Evolutionary conservation across 2,113 vertebrate species (phyloP), one percentile per base, ranked within the genome.

Genomic region (Prionailurus bengalensis): DNA sequence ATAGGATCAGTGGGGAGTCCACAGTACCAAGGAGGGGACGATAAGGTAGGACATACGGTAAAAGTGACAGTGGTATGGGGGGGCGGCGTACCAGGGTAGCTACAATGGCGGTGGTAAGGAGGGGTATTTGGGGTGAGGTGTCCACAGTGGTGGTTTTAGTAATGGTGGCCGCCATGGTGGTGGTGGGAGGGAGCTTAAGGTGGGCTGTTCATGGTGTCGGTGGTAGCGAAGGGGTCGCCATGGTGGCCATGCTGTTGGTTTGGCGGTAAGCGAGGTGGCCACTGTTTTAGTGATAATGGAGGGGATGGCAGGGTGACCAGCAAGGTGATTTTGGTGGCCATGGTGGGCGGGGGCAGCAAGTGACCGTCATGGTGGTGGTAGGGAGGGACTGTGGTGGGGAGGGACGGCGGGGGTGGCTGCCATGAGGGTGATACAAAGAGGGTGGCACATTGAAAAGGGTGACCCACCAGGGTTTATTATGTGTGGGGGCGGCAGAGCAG

Each of bases 401-500:
- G 80, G 16, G 63, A 12, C 0, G 4, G 66, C 7, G 11, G 8
- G 55, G 36, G 39, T 31, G 58, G 39, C 58, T 29, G 39, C 27
- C 81, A 42, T 19, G n/a, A 58, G 7, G 25, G 55, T 17, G 25
- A 21, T 79, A n/a, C 29, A 48, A 12, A n/a, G 31, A 3, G 31
- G 48, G 29, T 4, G 31, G 48, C 48, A 9, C 10, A 2, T 31
- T 53, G 48, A 33, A 12, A 79, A 17, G 27, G 45, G 74, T 53
- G 76, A 48, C 14, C 42, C 74, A 74, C 27, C 74, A 29, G 42
- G 74, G 31, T 78, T 10, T 31, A 27, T 15, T 48, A 21, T 79
- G 17, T 53, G 45, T 2, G 21, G 36, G 7, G 36, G 27, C 2
- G 63, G 36, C 0, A 0, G 51, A 21, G 36, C 55, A 27, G 9